These are phyloP conservation scores for Microcebus griseorufus DNA, from an alignment of 2,113 vertebrate genomes.

Conservation along the genomic window DNA sequence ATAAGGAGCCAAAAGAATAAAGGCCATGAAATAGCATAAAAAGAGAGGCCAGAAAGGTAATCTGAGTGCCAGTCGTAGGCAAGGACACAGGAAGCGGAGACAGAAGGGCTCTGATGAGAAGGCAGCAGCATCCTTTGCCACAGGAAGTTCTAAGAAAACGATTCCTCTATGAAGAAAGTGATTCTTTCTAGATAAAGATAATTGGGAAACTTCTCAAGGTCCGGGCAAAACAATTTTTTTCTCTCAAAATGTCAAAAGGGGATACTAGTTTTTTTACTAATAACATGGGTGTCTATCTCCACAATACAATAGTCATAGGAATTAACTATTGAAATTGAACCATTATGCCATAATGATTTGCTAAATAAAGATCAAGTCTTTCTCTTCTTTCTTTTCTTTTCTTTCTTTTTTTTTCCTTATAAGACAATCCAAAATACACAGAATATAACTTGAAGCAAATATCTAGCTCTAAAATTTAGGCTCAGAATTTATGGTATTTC, in stretches of 20 bases:
- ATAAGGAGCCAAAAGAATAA: neutral
- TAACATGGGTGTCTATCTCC: neutral
- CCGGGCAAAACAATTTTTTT: neutral
- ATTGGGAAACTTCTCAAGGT: neutral
- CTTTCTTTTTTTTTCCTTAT: neutral
- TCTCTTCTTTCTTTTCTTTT: neutral
- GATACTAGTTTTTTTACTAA: neutral
- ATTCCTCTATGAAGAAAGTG: neutral
- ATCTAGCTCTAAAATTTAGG: constrained; percentile 23
- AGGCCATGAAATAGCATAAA: neutral
- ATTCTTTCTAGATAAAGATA: neutral
- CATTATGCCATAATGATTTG: neutral
- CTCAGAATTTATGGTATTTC: constrained; percentile 46
- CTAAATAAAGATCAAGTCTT: neutral
- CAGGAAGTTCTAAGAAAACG: neutral
- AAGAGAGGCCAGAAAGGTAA: neutral
- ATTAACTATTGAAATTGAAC: neutral
- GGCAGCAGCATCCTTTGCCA: neutral
- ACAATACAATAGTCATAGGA: neutral
- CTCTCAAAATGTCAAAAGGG: neutral
- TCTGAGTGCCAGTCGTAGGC: neutral
- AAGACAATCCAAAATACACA: neutral
- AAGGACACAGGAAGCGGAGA: neutral
- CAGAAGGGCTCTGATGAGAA: neutral
- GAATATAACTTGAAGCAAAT: constrained; percentile 32